Evolutionary conservation across 1,140 invertebrate genomes (phyloP), one percentile per base, ranked within the genome.

Genomic region (Scaptomyza montana): DNA sequence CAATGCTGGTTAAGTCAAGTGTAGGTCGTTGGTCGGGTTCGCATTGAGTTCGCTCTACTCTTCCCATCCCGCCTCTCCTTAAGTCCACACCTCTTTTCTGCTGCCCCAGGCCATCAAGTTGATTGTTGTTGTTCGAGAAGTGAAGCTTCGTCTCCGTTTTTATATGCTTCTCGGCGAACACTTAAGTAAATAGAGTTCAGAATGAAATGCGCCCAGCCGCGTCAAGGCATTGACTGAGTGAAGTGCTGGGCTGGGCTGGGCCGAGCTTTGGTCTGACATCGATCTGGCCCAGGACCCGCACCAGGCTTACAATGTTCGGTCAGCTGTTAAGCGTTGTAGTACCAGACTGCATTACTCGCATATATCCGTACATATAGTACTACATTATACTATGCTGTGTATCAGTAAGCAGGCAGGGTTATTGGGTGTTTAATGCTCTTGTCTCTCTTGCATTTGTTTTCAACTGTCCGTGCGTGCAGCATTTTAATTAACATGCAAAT

Each of bases 1-100:
- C 87, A 90, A 90, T 90, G 87, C 87, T 90, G 87, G 87, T 90
- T 90, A 90, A 90, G 87, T 90, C 87, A 90, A 90, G 87, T 90
- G 80, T 90, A 90, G 87, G 87, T 90, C 87, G 87, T 90, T 80
- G 81, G 74, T 81, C 78, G 82, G 81, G 71, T 81, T 36, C 71
- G 70, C 59, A 55, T 62, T 47, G 62, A 60, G 69, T 59, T 39
- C 19, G 12, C 36, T 9, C 19, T 21, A 19, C 36, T 9, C 19
- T 21, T 3, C 16, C 16, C 16, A 16, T 61, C 7, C 63, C 21
- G n/a, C 43, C 43, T 12, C n/a, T 49, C 47, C 30, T 36, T 12
- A 25, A 16, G 39, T 51, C 30, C 49, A 16, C 45, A 13, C 45
- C 16, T 46, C 57, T 6, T 9, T 33, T 33, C 13, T 33, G 9